A percentile compares a stretch with the other conserved stretches of the same genome.
phyloP scores from a whole-genome alignment of 2,797 vertebrate genomes.

The Atherinosoma microstoma region DNA sequence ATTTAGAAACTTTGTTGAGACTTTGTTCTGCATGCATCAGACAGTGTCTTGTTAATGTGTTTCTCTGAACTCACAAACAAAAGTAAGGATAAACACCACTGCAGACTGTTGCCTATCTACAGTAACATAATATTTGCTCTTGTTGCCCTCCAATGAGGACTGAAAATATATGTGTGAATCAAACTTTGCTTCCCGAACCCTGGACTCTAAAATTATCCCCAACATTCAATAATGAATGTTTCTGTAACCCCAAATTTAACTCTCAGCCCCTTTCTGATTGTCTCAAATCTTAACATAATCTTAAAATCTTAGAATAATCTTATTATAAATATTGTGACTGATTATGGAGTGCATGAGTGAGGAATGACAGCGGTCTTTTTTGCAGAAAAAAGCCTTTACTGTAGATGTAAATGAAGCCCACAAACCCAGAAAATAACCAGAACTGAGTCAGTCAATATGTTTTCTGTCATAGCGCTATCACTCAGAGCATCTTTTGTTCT shows the following conservation, averaged over 20 bases:
- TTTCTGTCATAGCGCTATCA: conserved; percentile 19
- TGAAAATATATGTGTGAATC: conserved; percentile 44
- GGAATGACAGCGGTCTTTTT: not conserved
- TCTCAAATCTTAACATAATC: conserved; percentile 1
- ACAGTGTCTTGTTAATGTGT: conserved; percentile 27
- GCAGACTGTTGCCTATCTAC: conserved; percentile 35
- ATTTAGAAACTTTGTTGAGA: conserved; percentile 35
- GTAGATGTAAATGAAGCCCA: conserved; percentile 4
- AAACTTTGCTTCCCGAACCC: conserved; percentile 20
- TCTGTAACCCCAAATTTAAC: conserved; percentile 31
- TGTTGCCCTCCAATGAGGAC: conserved; percentile 33
- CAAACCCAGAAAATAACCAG: not conserved
- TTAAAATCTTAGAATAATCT: conserved; percentile 27
- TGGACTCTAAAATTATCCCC: conserved; percentile 45
- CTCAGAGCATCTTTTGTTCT: conserved; percentile 9
- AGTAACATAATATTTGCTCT: conserved; percentile 41
- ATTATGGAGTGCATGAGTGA: conserved; percentile 9
- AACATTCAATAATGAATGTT: conserved; percentile 16
- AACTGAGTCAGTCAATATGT: not conserved
- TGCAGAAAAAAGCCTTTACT: conserved; percentile 12
- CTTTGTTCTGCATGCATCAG: conserved; percentile 29
- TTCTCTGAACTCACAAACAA: conserved; percentile 27
- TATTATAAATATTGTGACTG: conserved; percentile 13
- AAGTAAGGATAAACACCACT: conserved; percentile 37
- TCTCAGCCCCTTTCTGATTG: conserved; percentile 30